These are phyloP conservation scores for Prosopocoilus inquinatus DNA, from an alignment of 2,888 invertebrate species.

Conservation along the genomic window DNA sequence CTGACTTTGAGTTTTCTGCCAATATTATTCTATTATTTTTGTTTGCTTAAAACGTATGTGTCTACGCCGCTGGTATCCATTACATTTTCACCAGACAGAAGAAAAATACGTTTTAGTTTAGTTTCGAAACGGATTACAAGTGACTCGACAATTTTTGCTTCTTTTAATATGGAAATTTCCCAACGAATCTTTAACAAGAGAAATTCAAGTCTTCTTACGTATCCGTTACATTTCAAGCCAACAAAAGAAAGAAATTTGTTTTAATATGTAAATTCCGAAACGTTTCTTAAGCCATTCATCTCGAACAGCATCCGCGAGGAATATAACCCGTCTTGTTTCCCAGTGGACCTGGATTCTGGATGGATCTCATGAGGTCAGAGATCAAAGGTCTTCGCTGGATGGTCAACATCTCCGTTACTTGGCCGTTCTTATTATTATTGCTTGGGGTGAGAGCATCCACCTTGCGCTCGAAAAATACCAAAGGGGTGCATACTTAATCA, in stretches of 20 bases:
- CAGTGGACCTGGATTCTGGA: conserved; percentile 27
- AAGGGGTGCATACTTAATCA: conserved; percentile 23
- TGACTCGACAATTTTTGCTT: neutral
- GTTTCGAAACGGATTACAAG: too few relatives aligned
- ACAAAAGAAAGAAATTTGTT: neutral
- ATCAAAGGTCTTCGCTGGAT: conserved; percentile 16
- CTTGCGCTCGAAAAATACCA: conserved; percentile 13
- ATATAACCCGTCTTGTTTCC: conserved; percentile 24
- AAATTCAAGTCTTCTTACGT: neutral
- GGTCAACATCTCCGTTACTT: conserved; percentile 16
- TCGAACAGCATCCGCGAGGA: too few relatives aligned
- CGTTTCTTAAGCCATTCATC: too few relatives aligned
- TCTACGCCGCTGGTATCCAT: too few relatives aligned
- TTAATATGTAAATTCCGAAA: too few relatives aligned
- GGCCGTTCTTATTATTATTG: conserved; percentile 2
- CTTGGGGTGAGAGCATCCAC: conserved; percentile 14
- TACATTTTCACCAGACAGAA: too few relatives aligned
- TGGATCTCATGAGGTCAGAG: conserved; percentile 15
- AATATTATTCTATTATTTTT: conserved; percentile 26
- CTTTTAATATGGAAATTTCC: conserved; percentile 18
- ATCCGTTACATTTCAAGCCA: neutral
- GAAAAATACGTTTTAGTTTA: too few relatives aligned
- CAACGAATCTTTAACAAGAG: neutral
- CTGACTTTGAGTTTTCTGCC: conserved; percentile 26
- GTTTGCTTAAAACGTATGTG: neutral